Base-by-base conservation (phyloP, 2,113 vertebrate genomes). In the Thymallus thymallus region DNA sequence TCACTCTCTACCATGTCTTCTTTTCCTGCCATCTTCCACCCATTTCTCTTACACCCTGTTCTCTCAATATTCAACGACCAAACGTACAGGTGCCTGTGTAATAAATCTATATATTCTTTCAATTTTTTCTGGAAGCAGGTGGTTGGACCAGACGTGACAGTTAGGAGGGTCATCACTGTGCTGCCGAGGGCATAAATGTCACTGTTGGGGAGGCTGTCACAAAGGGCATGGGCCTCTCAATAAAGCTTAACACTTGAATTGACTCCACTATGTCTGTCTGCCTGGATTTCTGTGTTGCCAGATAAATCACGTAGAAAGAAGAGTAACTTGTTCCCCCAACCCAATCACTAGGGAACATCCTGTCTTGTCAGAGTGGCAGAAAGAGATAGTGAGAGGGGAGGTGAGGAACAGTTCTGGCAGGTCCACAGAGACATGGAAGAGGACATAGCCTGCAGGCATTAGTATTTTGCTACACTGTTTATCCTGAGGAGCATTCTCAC, bases 111-210 rank as follows among this genome's bases (percentile, higher is more conserved):
- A 2, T 12, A 41, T 41, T 41, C n/a, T 41, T 41, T 41, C 9
- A 6, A 1, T 22, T 3, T 60, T 51, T 16, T 60, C 56, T 16
- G 16, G 51, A 55, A 55, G 51, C 51, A 85, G 85, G 82, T 86
- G 73, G 74, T 48, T 51, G 76, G 71, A 32, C 71, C 55, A 18
- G 76, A 22, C 2, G n/a, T 22, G 56, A 22, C 20, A 60, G 18
- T n/a, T 7, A 60, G 56, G n/a, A 60, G 56, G 56, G 56, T 60
- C 56, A 22, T 60, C 56, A 60, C 56, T 22, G 20, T 16, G 56
- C 56, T 60, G 6, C n/a, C 5, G 16, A 22, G 80, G 76, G 80
- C 71, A 72, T 80, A 80, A 85, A 85, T 84, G 81, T 87, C 80
- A 88, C 80, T 0, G 14, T 2, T 3, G 77, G 76, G 76, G 56